Evolutionary conservation across 2,113 vertebrate species (phyloP).

Genomic region (Phrynosoma platyrhinos): DNA sequence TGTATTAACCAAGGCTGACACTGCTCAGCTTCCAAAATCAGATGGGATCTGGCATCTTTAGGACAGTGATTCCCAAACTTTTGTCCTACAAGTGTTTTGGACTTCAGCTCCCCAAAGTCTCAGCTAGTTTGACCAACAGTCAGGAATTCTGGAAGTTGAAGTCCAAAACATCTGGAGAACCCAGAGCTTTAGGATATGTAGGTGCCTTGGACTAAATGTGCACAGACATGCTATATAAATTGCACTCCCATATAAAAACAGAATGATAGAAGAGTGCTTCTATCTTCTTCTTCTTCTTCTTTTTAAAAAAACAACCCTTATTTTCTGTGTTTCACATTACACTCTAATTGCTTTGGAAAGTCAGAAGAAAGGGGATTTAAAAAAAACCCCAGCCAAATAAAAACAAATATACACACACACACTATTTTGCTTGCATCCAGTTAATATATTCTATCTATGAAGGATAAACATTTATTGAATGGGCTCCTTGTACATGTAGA

Average conservation of each 20-base stretch:
- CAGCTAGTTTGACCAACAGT: too few relatives aligned
- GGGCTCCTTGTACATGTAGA: background rate
- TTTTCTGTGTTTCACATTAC: background rate
- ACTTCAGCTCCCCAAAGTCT: too few relatives aligned
- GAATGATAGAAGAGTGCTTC: background rate
- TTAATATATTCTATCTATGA: background rate
- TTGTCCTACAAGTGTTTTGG: too few relatives aligned
- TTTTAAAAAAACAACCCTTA: background rate
- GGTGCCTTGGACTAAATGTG: background rate
- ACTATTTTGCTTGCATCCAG: background rate
- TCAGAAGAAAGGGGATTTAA: background rate
- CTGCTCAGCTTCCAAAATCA: too few relatives aligned
- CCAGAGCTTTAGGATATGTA: too few relatives aligned
- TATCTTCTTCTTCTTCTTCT: too few relatives aligned
- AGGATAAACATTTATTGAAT: background rate
- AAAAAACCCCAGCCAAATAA: background rate
- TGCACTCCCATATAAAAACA: background rate
- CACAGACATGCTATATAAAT: background rate
- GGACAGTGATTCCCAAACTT: too few relatives aligned
- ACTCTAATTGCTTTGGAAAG: background rate
- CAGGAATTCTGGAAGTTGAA: too few relatives aligned
- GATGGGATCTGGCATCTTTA: too few relatives aligned
- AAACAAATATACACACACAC: too few relatives aligned
- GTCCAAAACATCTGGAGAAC: too few relatives aligned
- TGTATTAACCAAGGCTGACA: too few relatives aligned